These are phyloP conservation scores for Drosophila paulistorum DNA, from an alignment of 1,140 invertebrate species.

Conservation along the genomic window DNA sequence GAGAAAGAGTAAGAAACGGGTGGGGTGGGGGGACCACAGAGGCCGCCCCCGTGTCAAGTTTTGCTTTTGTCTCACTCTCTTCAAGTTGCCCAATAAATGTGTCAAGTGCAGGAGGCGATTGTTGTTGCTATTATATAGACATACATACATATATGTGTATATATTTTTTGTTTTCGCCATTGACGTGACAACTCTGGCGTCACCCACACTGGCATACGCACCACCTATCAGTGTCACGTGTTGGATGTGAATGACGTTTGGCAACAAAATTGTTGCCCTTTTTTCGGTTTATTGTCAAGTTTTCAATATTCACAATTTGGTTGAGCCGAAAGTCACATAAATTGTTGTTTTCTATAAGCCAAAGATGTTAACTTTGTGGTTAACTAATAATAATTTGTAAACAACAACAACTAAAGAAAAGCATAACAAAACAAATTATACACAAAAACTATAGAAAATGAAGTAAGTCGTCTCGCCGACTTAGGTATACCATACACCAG, in stretches of 20 bases:
- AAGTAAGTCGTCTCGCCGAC: no score
- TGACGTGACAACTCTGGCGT: constrained; percentile 64
- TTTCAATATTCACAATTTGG: constrained; percentile 35
- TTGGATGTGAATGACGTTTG: constrained; percentile 56
- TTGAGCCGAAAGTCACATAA: no score
- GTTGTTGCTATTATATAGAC: background rate
- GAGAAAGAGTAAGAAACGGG: background rate
- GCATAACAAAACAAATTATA: no score
- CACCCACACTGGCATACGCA: constrained; percentile 36
- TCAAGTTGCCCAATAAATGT: constrained; percentile 75
- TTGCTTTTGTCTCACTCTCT: constrained; percentile 65
- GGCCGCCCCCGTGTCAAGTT: constrained; percentile 33
- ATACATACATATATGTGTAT: background rate
- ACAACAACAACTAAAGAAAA: no score
- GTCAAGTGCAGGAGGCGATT: constrained; percentile 69
- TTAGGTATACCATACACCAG: no score
- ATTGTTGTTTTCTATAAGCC: no score
- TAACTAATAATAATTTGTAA: no score
- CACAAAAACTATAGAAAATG: no score
- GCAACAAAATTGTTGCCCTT: constrained; percentile 40
- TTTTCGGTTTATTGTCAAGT: constrained; percentile 23
- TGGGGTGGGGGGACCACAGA: background rate
- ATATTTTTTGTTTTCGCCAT: constrained; percentile 51
- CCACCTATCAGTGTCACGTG: constrained; percentile 22
- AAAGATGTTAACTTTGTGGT: no score